phyloP scores from a whole-genome alignment of 2,888 invertebrate genomes.

The Camponotus fellah region DNA sequence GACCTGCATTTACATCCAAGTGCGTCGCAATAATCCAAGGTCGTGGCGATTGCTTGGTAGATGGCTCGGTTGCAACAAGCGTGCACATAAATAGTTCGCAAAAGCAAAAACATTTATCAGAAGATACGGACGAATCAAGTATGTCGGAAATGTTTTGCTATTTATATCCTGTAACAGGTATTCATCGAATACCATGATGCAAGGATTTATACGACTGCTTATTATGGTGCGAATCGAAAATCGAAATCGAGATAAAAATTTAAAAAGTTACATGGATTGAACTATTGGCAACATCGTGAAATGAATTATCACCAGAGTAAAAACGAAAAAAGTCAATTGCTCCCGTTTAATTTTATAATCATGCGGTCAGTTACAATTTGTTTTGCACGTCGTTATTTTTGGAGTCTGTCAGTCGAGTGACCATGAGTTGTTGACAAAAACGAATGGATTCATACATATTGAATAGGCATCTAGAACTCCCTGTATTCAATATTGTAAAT shows the following conservation, averaged over 20 bases:
- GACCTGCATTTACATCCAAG: not conserved
- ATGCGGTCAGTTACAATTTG: not conserved
- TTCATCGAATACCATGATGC: not conserved
- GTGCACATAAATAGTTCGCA: slow-evolving; percentile 32
- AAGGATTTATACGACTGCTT: not conserved
- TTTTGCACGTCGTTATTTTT: slow-evolving; percentile 18
- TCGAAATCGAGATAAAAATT: not conserved
- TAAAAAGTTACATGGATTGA: not conserved
- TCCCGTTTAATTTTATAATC: not conserved
- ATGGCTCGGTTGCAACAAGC: not conserved
- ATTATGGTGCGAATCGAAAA: slow-evolving; percentile 1
- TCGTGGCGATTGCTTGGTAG: slow-evolving; percentile 1
- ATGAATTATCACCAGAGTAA: not conserved
- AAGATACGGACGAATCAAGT: not conserved
- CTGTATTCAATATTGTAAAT: slow-evolving; percentile 41
- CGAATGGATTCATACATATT: slow-evolving; percentile 16
- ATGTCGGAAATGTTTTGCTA: slow-evolving; percentile 28
- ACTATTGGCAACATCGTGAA: not conserved
- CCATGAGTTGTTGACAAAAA: not conserved
- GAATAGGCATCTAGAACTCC: slow-evolving; percentile 30
- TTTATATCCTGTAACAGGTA: slow-evolving; percentile 47
- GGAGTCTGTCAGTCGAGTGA: not conserved
- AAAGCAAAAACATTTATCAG: slow-evolving; percentile 4
- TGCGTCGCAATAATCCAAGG: slow-evolving; percentile 14
- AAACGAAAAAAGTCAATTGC: not conserved